Conservation (phyloP, 2,113 vertebrate species). For the Coreoperca whiteheadi region DNA sequence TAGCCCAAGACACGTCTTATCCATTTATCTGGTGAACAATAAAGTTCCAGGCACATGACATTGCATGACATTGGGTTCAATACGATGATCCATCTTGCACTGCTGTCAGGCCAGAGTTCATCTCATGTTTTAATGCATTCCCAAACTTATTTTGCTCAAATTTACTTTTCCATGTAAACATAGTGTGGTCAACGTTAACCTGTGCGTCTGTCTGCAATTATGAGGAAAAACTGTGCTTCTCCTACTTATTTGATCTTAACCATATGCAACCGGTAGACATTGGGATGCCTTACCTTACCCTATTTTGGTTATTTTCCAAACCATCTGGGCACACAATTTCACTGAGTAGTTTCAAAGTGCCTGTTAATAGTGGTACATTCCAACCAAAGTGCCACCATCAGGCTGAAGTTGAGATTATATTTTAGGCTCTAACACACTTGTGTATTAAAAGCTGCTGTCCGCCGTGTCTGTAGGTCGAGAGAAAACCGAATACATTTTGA, state of each 20-base stretch:
- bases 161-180: not conserved
- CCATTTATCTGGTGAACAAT: constrained; percentile 19
- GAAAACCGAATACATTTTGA: not conserved
- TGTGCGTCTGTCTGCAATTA: not conserved
- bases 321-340: not conserved
- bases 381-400: not conserved
- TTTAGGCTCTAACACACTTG: not conserved
- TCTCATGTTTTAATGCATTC: not conserved
- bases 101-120: not conserved
- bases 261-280: not conserved
- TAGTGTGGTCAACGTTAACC: not conserved
- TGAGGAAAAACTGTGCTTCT: not conserved
- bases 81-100: not conserved
- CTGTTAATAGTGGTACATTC: not conserved
- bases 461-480: not conserved
- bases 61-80: constrained; percentile 5
- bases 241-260: not conserved
- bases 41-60: constrained; percentile 11
- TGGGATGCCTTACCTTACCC: not conserved
- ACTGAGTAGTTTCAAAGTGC: not conserved
- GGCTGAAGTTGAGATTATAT: not conserved
- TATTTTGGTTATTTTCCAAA: not conserved
- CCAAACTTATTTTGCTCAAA: not conserved
- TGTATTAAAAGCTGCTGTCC: not conserved
- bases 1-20: not conserved